Conservation (phyloP, 2,113 vertebrate species). For the Datnioides undecimradiatus region DNA sequence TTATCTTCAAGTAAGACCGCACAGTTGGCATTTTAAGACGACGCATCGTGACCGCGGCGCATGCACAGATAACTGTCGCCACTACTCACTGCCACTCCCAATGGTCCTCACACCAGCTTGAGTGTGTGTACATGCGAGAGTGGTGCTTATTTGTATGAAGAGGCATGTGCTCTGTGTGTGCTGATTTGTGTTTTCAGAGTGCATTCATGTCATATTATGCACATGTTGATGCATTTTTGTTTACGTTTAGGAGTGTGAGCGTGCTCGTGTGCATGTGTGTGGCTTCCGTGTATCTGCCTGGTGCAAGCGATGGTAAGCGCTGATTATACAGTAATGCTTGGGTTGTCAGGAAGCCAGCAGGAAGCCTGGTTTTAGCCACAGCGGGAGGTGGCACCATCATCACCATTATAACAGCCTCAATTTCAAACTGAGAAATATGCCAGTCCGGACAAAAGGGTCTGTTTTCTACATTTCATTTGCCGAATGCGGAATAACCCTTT, state of each 20-base stretch:
- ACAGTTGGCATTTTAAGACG: slow-evolving; percentile 73
- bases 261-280: slow-evolving; percentile 12
- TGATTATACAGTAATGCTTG: slow-evolving; percentile 77
- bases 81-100: slow-evolving; percentile 71
- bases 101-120: slow-evolving; percentile 67
- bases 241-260: slow-evolving; percentile 5
- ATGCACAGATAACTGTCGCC: slow-evolving; percentile 56
- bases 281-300: slow-evolving; percentile 33
- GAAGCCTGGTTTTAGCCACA: slow-evolving; percentile 77
- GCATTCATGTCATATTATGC: slow-evolving; percentile 31
- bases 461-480: slow-evolving; percentile 33
- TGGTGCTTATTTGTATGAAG: slow-evolving; percentile 22
- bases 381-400: slow-evolving; percentile 63
- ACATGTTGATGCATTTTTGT: slow-evolving; percentile 41
- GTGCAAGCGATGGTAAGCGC: slow-evolving; percentile 66
- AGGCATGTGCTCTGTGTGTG: neutral
- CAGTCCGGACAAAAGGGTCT: slow-evolving; percentile 50
- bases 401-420: slow-evolving; percentile 67
- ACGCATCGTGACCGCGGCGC: slow-evolving; percentile 51
- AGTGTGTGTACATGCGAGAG: slow-evolving; percentile 32
- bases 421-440: slow-evolving; percentile 63
- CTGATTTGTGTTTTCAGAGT: slow-evolving; percentile 1
- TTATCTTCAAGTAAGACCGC: slow-evolving; percentile 71
- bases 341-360: slow-evolving; percentile 80
- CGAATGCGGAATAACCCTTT: no score